phyloP scores from a whole-genome alignment of 2,113 vertebrate species.

The Gymnocephalus cernua region DNA sequence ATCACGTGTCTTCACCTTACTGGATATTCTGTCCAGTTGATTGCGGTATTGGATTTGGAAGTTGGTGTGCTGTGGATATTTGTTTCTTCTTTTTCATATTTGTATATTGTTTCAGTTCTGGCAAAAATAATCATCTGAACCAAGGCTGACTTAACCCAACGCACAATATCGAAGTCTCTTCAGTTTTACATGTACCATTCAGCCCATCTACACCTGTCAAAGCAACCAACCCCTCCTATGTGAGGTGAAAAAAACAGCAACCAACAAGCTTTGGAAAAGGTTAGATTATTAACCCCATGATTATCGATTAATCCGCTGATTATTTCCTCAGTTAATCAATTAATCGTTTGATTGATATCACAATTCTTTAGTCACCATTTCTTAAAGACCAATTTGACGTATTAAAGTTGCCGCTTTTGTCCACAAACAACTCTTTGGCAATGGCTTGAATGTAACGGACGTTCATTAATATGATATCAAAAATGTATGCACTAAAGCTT shows the following conservation, averaged over 20 bases:
- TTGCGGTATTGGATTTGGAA: not conserved
- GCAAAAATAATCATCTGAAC: not conserved
- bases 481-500: too few species aligned
- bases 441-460: too few species aligned
- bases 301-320: not conserved
- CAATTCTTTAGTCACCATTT: not conserved
- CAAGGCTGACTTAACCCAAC: not conserved
- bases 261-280: not conserved
- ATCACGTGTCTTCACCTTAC: conserved; percentile 7
- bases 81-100: not conserved
- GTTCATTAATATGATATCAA: too few species aligned
- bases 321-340: not conserved
- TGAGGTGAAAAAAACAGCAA: not conserved
- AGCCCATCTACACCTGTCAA: not conserved
- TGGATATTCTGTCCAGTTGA: not conserved
- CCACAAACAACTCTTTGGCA: not conserved
- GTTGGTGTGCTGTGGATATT: not conserved
- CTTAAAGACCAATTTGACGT: not conserved
- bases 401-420: not conserved
- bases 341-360: not conserved
- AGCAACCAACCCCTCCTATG: not conserved
- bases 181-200: not conserved
- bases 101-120: not conserved
- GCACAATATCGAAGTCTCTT: not conserved
- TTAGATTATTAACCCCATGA: not conserved